A percentile compares a stretch with the other conserved stretches of the same genome.
Conservation (phyloP, 2,113 vertebrate genomes). For the Gymnarchus niloticus region DNA sequence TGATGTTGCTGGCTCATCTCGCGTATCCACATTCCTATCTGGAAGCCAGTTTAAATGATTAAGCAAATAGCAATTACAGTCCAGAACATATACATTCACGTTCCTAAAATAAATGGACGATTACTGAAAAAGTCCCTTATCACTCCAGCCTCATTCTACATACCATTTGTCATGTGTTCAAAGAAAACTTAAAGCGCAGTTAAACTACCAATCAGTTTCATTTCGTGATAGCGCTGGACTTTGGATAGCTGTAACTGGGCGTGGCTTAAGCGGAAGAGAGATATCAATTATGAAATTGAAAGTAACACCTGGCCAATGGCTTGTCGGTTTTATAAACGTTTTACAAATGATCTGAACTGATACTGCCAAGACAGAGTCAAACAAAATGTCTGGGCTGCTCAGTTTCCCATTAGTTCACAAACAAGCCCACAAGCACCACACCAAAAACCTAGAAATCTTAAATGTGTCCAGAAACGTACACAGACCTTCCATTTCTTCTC, state of each 20-base stretch:
- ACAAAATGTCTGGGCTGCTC: not conserved
- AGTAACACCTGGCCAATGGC: not conserved
- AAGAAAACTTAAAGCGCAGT: not conserved
- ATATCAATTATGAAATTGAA: not conserved
- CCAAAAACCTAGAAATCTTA: not conserved
- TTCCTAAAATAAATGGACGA: not conserved
- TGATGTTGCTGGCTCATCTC: slow-evolving; percentile 51
- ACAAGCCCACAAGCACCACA: not conserved
- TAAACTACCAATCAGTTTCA: not conserved
- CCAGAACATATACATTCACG: not conserved
- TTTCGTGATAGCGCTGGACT: not conserved
- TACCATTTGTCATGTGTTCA: not conserved
- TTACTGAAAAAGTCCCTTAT: not conserved
- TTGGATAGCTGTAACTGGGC: not conserved
- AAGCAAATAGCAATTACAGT: not conserved
- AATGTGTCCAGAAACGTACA: no score
- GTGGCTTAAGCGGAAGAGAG: not conserved
- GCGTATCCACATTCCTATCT: slow-evolving; percentile 23
- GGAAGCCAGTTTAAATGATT: slow-evolving; percentile 55
- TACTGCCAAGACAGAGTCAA: not conserved
- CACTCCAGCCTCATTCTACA: not conserved
- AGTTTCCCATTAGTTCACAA: not conserved
- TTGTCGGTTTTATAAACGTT: not conserved
- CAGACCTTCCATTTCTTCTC: no score
- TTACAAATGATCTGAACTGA: not conserved